Evolutionary conservation across 1,140 invertebrate species (phyloP).

Genomic region (Ctenoplectra terminalis): DNA sequence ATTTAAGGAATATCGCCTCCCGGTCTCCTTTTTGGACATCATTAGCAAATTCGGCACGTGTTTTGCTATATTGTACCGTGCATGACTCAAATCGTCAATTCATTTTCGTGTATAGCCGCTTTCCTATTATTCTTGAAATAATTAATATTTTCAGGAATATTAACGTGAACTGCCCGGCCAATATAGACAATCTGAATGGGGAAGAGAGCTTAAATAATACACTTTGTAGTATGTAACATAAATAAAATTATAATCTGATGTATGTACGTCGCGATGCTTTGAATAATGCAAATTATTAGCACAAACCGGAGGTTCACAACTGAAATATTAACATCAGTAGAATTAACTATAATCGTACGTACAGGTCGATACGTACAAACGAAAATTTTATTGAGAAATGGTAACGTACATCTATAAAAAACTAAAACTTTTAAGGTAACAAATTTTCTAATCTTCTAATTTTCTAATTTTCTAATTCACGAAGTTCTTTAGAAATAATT

Average conservation of each 20-base stretch:
- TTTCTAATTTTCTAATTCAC: no score
- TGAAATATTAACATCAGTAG: not conserved
- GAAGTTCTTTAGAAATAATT: no score
- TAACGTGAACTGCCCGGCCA: not conserved
- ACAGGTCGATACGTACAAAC: no score
- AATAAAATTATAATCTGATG: not conserved
- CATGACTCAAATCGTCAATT: not conserved
- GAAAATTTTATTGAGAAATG: no score
- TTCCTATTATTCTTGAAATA: conserved; percentile 2
- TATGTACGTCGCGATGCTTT: no score
- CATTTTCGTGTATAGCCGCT: not conserved
- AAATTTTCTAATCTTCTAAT: no score
- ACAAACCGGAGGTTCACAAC: not conserved
- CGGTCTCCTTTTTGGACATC: not conserved
- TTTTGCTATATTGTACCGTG: not conserved
- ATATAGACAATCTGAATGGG: not conserved
- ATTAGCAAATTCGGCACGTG: not conserved
- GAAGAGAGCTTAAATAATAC: conserved; percentile 20
- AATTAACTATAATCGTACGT: not conserved
- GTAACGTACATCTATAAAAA: no score
- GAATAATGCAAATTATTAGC: conserved; percentile 2
- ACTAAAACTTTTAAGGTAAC: no score
- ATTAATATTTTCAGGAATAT: not conserved
- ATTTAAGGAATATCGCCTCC: not conserved
- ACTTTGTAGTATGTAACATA: not conserved